Base-by-base conservation (phyloP, 2,113 vertebrate genomes). In the Stigmatopora argus region DNA sequence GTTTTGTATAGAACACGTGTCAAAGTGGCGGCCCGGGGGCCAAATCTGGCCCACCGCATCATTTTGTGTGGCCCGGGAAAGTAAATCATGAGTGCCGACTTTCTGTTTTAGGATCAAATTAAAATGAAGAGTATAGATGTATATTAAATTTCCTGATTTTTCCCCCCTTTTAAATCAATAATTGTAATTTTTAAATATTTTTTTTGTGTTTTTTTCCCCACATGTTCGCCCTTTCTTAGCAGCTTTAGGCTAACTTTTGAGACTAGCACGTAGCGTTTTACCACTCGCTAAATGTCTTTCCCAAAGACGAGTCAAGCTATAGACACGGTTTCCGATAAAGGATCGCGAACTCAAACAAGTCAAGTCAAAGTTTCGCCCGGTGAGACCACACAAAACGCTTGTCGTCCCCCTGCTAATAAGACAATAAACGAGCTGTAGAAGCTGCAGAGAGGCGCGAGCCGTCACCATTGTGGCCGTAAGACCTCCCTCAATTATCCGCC, bases 401-500 rank as follows among this genome's bases (percentile, higher is more conserved):
- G n/a, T 19, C 10, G 52, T 56, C 53, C 26, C 23, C 12, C 23
- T 7, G 8, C 59, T 45, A 23, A 61, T 4, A 61, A 61, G 12
- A 45, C 19, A 14, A 45, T 6, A 5, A 21, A 18, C 35, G 8
- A 59, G 18, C 34, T n/a, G 8, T 11, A 10, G 18, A 59, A 35
- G 34, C 57, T 41, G 18, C 57, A 10, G 58, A 60, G 58, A 60
- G 58, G n/a, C 18, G 35, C 34, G 58, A 60, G 38, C 58, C 38
- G 58, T 61, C 38, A 44, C 38, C 38, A 23, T 45, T 61, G 59
- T 23, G 59, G 59, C 19, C 41, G 44, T 46, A 45, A 45, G 59
- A 18, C 59, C 59, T 45, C 19, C 41, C 13, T 61, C 59, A 45
- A 45, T 61, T 45, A 61, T 45, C 59, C 59, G 15, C n/a, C 59